Evolutionary conservation across 1,140 invertebrate species (phyloP).

Genomic region (Zophobas morio): DNA sequence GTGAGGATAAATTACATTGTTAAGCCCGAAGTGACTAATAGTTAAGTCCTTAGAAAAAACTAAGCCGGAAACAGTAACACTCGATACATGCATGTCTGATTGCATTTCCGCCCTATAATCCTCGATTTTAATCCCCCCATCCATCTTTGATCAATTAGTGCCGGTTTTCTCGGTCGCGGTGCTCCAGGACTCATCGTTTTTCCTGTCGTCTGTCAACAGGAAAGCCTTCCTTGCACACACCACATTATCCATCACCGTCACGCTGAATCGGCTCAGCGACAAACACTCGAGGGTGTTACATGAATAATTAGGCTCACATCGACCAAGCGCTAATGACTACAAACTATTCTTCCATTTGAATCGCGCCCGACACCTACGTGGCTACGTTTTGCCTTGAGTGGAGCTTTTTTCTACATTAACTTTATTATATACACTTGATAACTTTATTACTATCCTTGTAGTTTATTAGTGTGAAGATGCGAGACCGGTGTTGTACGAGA

Average conservation of each 20-base stretch:
- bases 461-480: conserved; percentile 21
- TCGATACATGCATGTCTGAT: too few species aligned
- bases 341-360: conserved; percentile 29
- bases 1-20: too few species aligned
- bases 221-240: conserved; percentile 12
- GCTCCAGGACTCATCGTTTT: conserved; percentile 1
- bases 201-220: conserved; percentile 14
- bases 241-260: conserved; percentile 36
- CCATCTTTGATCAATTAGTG: conserved; percentile 13
- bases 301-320: conserved; percentile 26
- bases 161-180: background rate
- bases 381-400: conserved; percentile 5
- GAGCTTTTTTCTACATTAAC: background rate
- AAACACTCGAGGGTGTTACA: conserved; percentile 35
- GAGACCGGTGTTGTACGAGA: background rate
- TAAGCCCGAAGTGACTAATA: too few species aligned
- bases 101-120: too few species aligned
- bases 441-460: conserved; percentile 19
- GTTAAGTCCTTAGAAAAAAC: too few species aligned
- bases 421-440: conserved; percentile 25
- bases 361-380: conserved; percentile 22
- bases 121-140: background rate
- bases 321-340: conserved; percentile 21
- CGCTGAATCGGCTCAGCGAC: conserved; percentile 2
- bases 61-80: too few species aligned